Evolutionary conservation across 2,888 invertebrate species (phyloP).

Genomic region (Drosophila falleni): DNA sequence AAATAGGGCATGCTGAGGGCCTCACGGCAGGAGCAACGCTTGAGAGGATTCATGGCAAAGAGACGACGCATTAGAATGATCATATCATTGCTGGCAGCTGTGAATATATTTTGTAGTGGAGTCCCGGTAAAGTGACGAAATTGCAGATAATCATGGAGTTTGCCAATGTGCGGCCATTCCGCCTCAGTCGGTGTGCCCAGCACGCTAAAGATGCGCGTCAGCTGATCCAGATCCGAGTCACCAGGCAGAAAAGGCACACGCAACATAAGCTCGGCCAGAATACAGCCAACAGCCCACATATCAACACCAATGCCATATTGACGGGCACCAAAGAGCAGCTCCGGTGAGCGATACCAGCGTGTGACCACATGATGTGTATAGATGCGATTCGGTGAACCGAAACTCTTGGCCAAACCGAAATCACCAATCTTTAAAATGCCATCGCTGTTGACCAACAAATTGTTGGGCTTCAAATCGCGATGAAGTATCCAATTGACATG

Average conservation of each 20-base stretch:
- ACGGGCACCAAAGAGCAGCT: slow-evolving; percentile 96
- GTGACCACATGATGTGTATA: slow-evolving; percentile 99
- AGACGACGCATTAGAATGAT: slow-evolving; percentile 92
- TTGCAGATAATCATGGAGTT: slow-evolving; percentile 95
- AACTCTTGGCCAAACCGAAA: slow-evolving; percentile 99
- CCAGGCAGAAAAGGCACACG: slow-evolving; percentile 97
- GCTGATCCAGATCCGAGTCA: slow-evolving; percentile 98
- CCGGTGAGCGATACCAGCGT: slow-evolving; percentile 96
- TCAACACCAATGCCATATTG: slow-evolving; percentile 98
- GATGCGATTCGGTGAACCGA: slow-evolving; percentile 97
- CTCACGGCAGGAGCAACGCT: slow-evolving; percentile 92
- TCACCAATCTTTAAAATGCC: slow-evolving; percentile 99
- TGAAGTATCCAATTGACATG: slow-evolving; percentile 98
- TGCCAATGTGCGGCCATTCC: slow-evolving; percentile 94
- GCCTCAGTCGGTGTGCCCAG: slow-evolving; percentile 97
- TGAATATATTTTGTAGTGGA: slow-evolving; percentile 96
- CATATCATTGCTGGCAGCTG: slow-evolving; percentile 97
- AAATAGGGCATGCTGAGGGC: slow-evolving; percentile 96
- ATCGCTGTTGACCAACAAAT: slow-evolving; percentile 95
- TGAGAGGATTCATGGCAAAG: slow-evolving; percentile 92
- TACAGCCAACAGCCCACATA: slow-evolving; percentile 99
- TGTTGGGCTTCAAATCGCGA: slow-evolving; percentile 99
- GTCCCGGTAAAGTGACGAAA: slow-evolving; percentile 95
- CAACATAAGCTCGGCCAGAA: slow-evolving; percentile 96
- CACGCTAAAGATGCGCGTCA: slow-evolving; percentile 97